These are phyloP conservation scores for Pluvianellus socialis DNA, from an alignment of 2,113 vertebrate genomes.

Conservation along the genomic window DNA sequence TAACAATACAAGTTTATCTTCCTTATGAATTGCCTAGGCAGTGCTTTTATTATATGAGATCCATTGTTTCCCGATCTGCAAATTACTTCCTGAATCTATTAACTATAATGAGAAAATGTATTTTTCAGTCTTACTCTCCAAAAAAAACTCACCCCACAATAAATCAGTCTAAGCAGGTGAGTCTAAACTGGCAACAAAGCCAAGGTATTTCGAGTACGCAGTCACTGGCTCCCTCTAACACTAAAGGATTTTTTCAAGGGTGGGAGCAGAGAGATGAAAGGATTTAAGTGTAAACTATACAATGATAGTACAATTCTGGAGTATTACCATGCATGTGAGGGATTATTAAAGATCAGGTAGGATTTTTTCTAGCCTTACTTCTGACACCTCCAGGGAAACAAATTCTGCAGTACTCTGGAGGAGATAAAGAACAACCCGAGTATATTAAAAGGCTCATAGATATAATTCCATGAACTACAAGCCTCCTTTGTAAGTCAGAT, in stretches of 20 bases:
- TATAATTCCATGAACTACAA: conserved; percentile 38
- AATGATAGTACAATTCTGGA: conserved; percentile 32
- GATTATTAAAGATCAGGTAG: conserved; percentile 68
- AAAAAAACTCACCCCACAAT: neutral
- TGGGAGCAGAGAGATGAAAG: neutral
- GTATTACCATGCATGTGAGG: conserved; percentile 39
- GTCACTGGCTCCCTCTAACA: neutral
- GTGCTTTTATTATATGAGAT: conserved; percentile 51
- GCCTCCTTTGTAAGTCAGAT: neutral
- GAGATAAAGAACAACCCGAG: conserved; percentile 32
- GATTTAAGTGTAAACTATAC: conserved; percentile 48
- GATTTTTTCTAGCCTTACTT: conserved; percentile 65
- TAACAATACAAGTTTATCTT: conserved; percentile 55
- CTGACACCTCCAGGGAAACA: conserved; percentile 45
- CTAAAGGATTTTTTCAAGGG: neutral
- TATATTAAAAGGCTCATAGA: conserved; percentile 17
- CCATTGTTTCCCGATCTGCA: conserved; percentile 60
- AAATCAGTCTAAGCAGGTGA: neutral
- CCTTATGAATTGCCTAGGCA: conserved; percentile 48
- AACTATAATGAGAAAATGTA: conserved; percentile 43
- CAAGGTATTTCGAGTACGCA: conserved; percentile 31
- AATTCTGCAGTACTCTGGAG: neutral
- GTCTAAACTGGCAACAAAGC: neutral
- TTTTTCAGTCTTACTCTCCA: conserved; percentile 25
- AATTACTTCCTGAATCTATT: conserved; percentile 68